Evolutionary conservation across 1,140 invertebrate genomes (phyloP).

Genomic region (Goniozus legneri): DNA sequence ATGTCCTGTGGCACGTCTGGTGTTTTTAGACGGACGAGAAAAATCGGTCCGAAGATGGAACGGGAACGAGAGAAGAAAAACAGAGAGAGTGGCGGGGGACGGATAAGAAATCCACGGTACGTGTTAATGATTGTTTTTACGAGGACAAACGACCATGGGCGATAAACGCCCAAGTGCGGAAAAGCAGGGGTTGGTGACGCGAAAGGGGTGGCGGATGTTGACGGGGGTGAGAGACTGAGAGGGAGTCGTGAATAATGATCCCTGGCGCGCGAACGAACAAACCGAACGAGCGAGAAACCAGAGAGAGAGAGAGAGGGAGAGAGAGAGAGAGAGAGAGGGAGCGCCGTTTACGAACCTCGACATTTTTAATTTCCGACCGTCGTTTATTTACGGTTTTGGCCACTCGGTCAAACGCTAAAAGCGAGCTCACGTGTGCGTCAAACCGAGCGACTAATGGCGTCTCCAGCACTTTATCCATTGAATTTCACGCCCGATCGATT

Average conservation of each 20-base stretch:
- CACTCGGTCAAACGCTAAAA: no score
- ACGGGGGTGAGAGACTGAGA: neutral
- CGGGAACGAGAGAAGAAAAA: neutral
- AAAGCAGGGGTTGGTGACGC: neutral
- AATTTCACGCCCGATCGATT: no score
- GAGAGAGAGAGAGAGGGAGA: neutral
- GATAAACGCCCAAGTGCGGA: slow-evolving; percentile 16
- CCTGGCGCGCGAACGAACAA: neutral
- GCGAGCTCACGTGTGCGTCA: no score
- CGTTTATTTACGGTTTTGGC: no score
- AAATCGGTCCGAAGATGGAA: neutral
- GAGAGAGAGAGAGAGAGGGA: neutral
- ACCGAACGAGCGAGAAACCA: neutral
- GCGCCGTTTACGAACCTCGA: neutral
- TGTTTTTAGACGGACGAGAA: neutral
- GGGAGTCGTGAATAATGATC: slow-evolving; percentile 21
- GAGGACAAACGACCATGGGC: slow-evolving; percentile 23
- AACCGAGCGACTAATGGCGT: no score
- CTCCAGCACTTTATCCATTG: no score
- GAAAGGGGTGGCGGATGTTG: neutral
- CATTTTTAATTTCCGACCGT: slow-evolving; percentile 14
- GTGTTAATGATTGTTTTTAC: slow-evolving; percentile 34
- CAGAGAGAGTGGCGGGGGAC: neutral
- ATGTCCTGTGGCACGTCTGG: neutral
- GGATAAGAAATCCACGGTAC: slow-evolving; percentile 23